Evolutionary conservation across 2,113 vertebrate species (phyloP), one percentile per base, ranked within the genome.

Genomic region (Protobothrops flavoviridis): DNA sequence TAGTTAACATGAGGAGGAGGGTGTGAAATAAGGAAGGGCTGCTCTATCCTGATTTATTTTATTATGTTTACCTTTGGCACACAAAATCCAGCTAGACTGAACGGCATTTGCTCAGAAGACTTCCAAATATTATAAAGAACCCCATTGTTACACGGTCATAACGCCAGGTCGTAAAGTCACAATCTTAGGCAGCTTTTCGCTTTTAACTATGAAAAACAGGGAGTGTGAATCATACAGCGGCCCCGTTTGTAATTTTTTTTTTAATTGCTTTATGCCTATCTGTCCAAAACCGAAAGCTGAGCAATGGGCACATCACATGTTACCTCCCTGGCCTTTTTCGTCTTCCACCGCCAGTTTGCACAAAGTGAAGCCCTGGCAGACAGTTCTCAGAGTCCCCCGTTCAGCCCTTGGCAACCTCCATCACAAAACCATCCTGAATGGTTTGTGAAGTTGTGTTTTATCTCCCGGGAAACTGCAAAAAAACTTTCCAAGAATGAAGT

Each of bases 381-480:
- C 94, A 96, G 96, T 97, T 98, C 97, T 97, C 97, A 97, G 8
- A 61, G 57, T 96, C 96, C 95, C 94, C 57, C 92, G 96, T 95
- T 96, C 96, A 95, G 97, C 94, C 95, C 97, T 90, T 92, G 91
- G 96, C 97, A 98, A 97, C 96, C 95, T 90, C 95, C 97, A 93
- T 94, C 95, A 98, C 96, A 98, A 97, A 98, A 96, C 96, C 74
- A 88, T 94, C 74, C 96, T 96, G 93, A 94, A 94, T 96, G 95
- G 95, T 97, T 97, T 96, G 97, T 95, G 93, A 95, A 97, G 96
- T 92, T 13, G 13, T 85, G 96, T 97, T 96, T 96, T 97, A 97
- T 98, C 97, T 97, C 98, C 98, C 23, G 0, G 98, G 98, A 98
- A 97, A 98, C 98, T n/a, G 95, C 97, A 95, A 96, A 98, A 98